Percentiles rank a stretch among this genome's conserved stretches.
Conservation (phyloP, 1,140 invertebrate genomes). For the Bursaphelenchus mucronatus region DNA sequence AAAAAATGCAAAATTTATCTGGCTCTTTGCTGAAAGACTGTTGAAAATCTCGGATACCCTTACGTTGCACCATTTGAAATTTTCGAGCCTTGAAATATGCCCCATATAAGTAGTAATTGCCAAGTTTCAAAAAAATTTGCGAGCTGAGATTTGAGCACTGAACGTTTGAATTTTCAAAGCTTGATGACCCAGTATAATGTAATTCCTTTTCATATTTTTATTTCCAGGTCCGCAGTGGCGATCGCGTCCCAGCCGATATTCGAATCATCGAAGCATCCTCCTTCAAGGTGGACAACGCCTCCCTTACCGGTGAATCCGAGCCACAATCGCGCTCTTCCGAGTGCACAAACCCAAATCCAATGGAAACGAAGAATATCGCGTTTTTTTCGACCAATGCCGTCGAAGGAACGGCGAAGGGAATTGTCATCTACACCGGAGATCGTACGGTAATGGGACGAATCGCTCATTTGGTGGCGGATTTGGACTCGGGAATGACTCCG, state of each 20-base stretch:
- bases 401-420: conserved; percentile 37
- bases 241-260: conserved; percentile 78
- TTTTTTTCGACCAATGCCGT: conserved; percentile 65
- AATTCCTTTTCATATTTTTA: no score
- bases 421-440: conserved; percentile 33
- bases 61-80: no score
- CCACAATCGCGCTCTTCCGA: conserved; percentile 60
- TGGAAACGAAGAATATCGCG: conserved; percentile 64
- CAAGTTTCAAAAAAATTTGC: no score
- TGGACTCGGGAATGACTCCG: conserved; percentile 63
- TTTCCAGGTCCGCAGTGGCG: conserved; percentile 65
- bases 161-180: no score
- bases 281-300: conserved; percentile 68
- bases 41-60: no score
- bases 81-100: no score
- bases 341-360: conserved; percentile 62
- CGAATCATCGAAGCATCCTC: conserved; percentile 70
- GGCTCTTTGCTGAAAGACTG: no score
- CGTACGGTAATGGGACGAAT: conserved; percentile 66
- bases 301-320: conserved; percentile 62
- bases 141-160: no score
- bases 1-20: no score
- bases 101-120: no score
- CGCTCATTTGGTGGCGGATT: conserved; percentile 64
- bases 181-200: no score